Evolutionary conservation across 2,113 vertebrate genomes (phyloP).

Genomic region (Neopipo cinnamomea): DNA sequence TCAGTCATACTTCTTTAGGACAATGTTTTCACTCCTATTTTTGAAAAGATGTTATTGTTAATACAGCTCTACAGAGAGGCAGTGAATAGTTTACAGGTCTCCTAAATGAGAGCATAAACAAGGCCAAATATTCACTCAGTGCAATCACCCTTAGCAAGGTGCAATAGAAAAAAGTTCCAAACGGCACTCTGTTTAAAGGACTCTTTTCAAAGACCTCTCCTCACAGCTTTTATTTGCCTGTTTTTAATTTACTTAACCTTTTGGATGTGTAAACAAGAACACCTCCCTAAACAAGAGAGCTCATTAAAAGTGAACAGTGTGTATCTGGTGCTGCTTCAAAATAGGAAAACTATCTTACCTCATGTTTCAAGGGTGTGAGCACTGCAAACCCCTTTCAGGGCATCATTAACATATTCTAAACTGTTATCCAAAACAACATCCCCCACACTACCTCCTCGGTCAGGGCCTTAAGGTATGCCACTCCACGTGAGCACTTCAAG

Average conservation of each 20-base stretch:
- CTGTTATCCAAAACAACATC: slow-evolving; percentile 3
- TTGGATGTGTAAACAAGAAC: not conserved
- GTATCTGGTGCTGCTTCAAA: not conserved
- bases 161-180: not conserved
- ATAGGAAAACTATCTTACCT: not conserved
- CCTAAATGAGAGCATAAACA: not conserved
- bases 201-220: not conserved
- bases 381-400: not conserved
- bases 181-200: not conserved
- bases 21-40: not conserved
- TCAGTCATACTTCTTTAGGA: not conserved
- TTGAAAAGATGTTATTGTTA: not conserved
- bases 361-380: not conserved
- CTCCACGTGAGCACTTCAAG: slow-evolving; percentile 17
- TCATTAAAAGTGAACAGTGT: not conserved
- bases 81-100: not conserved
- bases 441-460: not conserved
- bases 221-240: not conserved
- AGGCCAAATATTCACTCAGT: not conserved
- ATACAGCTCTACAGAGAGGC: not conserved
- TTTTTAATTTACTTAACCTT: not conserved
- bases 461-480: not conserved
- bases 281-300: not conserved
- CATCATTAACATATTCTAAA: slow-evolving; percentile 32
- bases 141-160: not conserved